Base-by-base conservation (phyloP, 2,113 vertebrate species). In the Atrichornis clamosus region DNA sequence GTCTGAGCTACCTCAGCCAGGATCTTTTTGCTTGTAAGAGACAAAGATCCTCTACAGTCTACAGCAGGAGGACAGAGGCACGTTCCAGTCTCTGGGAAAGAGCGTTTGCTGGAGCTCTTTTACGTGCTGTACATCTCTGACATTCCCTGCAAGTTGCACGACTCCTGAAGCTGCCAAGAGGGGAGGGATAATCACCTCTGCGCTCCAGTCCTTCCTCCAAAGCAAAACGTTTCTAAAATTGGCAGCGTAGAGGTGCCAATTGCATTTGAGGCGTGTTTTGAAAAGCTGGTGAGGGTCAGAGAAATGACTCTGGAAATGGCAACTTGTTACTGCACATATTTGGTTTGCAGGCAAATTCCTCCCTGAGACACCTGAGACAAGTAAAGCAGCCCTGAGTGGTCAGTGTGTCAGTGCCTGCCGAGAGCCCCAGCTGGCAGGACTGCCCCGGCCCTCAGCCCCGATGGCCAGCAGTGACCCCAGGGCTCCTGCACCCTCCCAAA, bases 171-270 rank as follows among this genome's bases (percentile, higher is more conserved):
- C 76, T 93, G 88, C 95, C 86, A 84, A 79, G 82, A 92, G 69
- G 41, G 63, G 84, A 84, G 56, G 91, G 75, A 95, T 76, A 86
- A 97, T 88, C 94, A 95, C 96, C 80, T 84, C 89, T 77, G 87
- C 49, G 87, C 84, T 93, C 82, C 75, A 91, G 77, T 21, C 67
- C 80, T 89, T 89, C 76, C 85, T 95, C 84, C 84, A 90, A 96
- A 95, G 69, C 82, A 96, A 92, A 97, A 74, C 0, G 21, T 92
- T 96, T 86, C 91, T 97, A 95, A 97, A 95, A 95, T 75, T 75
- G 87, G 70, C 78, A 92, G 73, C 2, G 10, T 20, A 35, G 77
- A 92, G 67, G 39, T 82, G 87, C 74, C 93, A 91, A 69, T 32
- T 93, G 65, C 47, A 19, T 92, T 60, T 76, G 85, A 89, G 74